Evolutionary conservation across 92 coral and sea anemone genomes (phyloP), one percentile per base, ranked within the genome.

Genomic region (Scolanthus callimorphus): DNA sequence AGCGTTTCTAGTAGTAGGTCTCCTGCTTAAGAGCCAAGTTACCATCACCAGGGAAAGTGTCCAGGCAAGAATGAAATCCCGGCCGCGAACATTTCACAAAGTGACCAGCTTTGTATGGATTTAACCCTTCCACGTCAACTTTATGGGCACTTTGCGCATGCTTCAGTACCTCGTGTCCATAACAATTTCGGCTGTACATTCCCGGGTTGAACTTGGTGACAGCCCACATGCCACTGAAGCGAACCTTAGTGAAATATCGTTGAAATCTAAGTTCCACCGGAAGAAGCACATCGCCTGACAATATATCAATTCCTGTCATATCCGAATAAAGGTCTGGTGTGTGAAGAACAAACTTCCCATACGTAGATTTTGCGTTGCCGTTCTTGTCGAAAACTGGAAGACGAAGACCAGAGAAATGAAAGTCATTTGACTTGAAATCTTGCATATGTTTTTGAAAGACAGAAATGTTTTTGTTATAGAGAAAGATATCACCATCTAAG

Each of bases 21-120:
- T n/a, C n/a, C n/a, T n/a, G n/a, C n/a, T n/a, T n/a, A n/a, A n/a
- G n/a, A n/a, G n/a, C n/a, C n/a, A 70, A 48, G 56, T 78, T 51
- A 4, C 85, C 85, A 49, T 78, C 85, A 1, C 72, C 78, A 21
- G 74, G 74, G 26, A 78, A 78, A 44, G 27, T 39, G 2, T 62
- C 54, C 29, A 61, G 26, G 20, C 79, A 71, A 17, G 79, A 39
- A 34, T 73, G 80, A 27, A 62, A 67, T 4, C 57, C 62, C 11
- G 80, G 56, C 2, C 31, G 29, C 31, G 43, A 11, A 34, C 85
- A 79, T 2, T 46, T 17, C 25, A 27, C 30, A 46, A 46, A 46
- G 29, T 54, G 56, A 20, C 80, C 69, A 31, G 54, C 12, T 13
- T 11, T 20, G 37, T 80, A 80, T 29, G 39, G 4, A 8, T 26